phyloP scores from a whole-genome alignment of 2,888 invertebrate species.

The Conus canariensis region DNA sequence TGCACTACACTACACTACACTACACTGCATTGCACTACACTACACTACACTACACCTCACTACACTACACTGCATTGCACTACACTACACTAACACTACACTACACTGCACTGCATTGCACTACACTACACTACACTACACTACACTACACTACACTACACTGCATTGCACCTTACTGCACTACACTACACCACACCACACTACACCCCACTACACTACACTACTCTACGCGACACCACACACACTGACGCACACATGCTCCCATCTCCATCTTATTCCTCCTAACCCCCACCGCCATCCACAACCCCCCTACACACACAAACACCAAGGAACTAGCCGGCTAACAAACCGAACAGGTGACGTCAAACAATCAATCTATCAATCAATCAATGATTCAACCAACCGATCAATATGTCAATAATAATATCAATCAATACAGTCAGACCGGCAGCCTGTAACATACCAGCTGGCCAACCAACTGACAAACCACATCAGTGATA shows the following conservation, averaged over 20 bases:
- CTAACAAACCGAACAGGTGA: no score
- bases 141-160: constrained; percentile 5
- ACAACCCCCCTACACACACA: no score
- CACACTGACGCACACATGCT: no score
- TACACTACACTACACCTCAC: neutral
- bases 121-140: neutral
- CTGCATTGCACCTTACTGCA: neutral
- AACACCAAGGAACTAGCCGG: no score
- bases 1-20: neutral
- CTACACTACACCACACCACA: constrained; percentile 11
- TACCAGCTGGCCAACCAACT: no score
- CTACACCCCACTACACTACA: neutral
- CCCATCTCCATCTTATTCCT: no score
- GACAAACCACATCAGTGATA: neutral
- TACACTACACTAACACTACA: neutral
- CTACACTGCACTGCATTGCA: neutral
- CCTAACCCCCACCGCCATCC: no score
- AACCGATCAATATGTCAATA: no score
- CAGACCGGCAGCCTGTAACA: no score
- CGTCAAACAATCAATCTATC: no score
- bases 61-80: neutral
- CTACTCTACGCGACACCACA: neutral
- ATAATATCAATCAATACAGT: no score
- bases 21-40: neutral
- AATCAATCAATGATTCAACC: no score